A percentile compares a stretch with the other conserved stretches of the same genome.
Conservation (phyloP, 2,888 invertebrate genomes). For the Volucella inflata region DNA sequence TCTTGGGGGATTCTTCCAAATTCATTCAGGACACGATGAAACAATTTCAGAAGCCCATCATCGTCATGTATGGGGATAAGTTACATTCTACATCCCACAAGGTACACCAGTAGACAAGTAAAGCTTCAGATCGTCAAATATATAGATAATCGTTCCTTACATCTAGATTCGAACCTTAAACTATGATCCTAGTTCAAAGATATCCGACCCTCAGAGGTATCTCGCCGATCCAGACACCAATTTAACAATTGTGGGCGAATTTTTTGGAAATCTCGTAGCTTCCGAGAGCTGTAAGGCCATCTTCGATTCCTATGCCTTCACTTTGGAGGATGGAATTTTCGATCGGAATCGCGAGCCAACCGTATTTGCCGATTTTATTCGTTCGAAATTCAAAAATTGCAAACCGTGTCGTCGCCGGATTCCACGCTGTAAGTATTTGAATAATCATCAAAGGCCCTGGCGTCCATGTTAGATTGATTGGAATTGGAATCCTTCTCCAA, state of each 20-base stretch:
- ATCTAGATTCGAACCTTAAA: slow-evolving; percentile 38
- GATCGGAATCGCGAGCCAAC: slow-evolving; percentile 58
- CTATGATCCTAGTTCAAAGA: slow-evolving; percentile 5
- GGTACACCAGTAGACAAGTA: too few species aligned
- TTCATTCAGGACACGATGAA: neutral
- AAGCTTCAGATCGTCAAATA: too few species aligned
- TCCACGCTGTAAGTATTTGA: slow-evolving; percentile 20
- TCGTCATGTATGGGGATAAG: slow-evolving; percentile 38
- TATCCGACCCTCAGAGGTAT: neutral
- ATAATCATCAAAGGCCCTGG: neutral
- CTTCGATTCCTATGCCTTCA: neutral
- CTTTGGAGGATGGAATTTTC: slow-evolving; percentile 49
- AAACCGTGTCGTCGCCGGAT: neutral
- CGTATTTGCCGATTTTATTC: slow-evolving; percentile 35
- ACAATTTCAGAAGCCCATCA: slow-evolving; percentile 16
- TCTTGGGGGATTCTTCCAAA: neutral
- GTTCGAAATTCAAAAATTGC: slow-evolving; percentile 49
- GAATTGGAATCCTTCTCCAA: too few species aligned
- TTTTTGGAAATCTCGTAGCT: slow-evolving; percentile 55
- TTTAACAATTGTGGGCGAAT: slow-evolving; percentile 32
- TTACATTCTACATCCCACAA: slow-evolving; percentile 14
- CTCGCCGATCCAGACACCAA: slow-evolving; percentile 15
- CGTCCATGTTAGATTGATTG: too few species aligned
- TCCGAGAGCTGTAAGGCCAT: neutral
- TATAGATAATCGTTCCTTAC: neutral